Evolutionary conservation across 2,797 vertebrate genomes (phyloP).

Genomic region (Mus minutoides): DNA sequence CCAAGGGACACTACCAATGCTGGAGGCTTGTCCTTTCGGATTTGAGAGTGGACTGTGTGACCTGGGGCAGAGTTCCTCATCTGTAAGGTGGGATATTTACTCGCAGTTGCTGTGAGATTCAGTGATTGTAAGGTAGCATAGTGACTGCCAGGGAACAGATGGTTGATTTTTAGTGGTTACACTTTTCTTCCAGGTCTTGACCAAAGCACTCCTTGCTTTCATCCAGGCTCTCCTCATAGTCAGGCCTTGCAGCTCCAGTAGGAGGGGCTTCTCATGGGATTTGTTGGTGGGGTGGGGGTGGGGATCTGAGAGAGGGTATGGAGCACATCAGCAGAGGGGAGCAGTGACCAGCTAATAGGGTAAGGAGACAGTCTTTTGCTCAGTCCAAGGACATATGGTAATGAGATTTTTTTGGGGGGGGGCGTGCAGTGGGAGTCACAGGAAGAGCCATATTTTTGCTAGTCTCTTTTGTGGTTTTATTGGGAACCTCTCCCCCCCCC

Average conservation of each 20-base stretch:
- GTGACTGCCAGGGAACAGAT: background rate
- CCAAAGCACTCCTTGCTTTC: fast-evolving
- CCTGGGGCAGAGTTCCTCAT: background rate
- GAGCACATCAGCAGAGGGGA: background rate
- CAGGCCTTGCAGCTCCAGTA: background rate
- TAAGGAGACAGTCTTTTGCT: background rate
- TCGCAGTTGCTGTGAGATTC: background rate
- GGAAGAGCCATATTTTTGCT: background rate
- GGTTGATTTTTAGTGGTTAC: background rate
- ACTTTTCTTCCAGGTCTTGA: background rate
- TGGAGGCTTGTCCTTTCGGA: background rate
- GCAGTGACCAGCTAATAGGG: background rate
- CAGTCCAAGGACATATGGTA: background rate
- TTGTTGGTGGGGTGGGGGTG: background rate
- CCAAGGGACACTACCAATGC: background rate
- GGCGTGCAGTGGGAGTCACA: background rate
- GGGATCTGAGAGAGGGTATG: background rate
- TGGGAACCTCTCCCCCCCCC: background rate
- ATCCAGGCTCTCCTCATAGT: background rate
- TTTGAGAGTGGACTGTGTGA: background rate
- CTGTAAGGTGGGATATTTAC: background rate
- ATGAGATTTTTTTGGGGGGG: background rate
- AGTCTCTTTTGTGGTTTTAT: background rate
- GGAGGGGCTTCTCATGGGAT: background rate
- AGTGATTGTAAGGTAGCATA: background rate